Evolutionary conservation across 1,140 invertebrate genomes (phyloP), one percentile per base, ranked within the genome.

Genomic region (Ooceraea biroi): DNA sequence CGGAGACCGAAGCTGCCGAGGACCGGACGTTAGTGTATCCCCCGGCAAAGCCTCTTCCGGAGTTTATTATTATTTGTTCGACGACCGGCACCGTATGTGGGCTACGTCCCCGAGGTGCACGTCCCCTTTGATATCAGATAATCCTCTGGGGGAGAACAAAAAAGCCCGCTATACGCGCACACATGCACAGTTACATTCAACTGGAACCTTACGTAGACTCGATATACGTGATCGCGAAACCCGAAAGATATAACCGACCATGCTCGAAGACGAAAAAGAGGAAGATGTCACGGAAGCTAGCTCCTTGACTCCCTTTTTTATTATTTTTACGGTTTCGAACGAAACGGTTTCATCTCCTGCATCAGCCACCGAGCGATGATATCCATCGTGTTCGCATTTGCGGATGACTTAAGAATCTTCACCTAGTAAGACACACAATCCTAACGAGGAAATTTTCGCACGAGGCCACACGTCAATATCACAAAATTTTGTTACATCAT

Each of bases 11-110:
- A n/a, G 19, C 58, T 41, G 66, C 25, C 78, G 50, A 50, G 41
- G 69, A 83, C 69, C 55, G 55, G 27, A 48, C 69, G 17, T 73
- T 19, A 50, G 60, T 68, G 55, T 74, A 85, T 85, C 71, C 46
- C 50, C 12, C 25, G 22, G 19, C 52, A 68, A 84, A 78, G 72
- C 58, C 72, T 87, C 72, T 78, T 84, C 48, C 65, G 46, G 80
- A 72, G 72, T 83, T 87, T 87, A 87, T 87, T 87, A 86, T 87
- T 84, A 87, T 87, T 87, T 87, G 85, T 84, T 87, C 72, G 80
- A 87, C 57, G 58, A 60, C 30, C 25, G 17, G 19, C 22, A 19
- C 63, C 85, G 58, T 86, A 77, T 83, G 72, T 63, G 61, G 60
- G 44, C 65, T 48, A 17, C 30, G 63, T 87, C 85, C 85, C 72